A percentile compares a stretch with the other conserved stretches of the same genome.
These are phyloP conservation scores for Amiota communis DNA, from an alignment of 2,888 invertebrate genomes.

Conservation along the genomic window DNA sequence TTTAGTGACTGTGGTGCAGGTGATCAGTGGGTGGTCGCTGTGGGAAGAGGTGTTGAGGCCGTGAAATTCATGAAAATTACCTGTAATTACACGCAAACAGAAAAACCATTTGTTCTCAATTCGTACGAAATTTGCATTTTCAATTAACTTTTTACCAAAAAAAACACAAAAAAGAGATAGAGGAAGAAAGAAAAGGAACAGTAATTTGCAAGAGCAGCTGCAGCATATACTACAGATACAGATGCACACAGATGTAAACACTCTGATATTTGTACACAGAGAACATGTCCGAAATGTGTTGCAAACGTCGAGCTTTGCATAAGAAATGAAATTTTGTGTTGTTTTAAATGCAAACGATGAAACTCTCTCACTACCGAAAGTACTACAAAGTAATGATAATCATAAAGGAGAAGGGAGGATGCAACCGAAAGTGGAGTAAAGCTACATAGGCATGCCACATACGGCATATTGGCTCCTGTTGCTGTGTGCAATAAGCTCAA, in stretches of 20 bases:
- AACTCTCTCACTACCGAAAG: background rate
- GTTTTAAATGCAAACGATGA: background rate
- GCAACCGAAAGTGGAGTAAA: background rate
- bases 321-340: constrained; percentile 12
- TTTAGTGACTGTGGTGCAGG: background rate
- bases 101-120: constrained; percentile 39
- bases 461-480: constrained; percentile 6
- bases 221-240: constrained; percentile 17
- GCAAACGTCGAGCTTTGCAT: background rate
- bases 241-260: background rate
- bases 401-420: too few species aligned
- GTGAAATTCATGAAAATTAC: constrained; percentile 25
- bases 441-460: background rate
- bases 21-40: background rate
- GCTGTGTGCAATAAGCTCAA: background rate
- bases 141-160: constrained; percentile 52
- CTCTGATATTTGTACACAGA: background rate
- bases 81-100: constrained; percentile 30
- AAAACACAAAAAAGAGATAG: constrained; percentile 24
- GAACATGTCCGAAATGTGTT: background rate
- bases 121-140: constrained; percentile 60
- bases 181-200: background rate
- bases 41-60: background rate
- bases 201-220: background rate
- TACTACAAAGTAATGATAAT: background rate